Conservation (phyloP, 2,113 vertebrate genomes). For the Petaurus breviceps region DNA sequence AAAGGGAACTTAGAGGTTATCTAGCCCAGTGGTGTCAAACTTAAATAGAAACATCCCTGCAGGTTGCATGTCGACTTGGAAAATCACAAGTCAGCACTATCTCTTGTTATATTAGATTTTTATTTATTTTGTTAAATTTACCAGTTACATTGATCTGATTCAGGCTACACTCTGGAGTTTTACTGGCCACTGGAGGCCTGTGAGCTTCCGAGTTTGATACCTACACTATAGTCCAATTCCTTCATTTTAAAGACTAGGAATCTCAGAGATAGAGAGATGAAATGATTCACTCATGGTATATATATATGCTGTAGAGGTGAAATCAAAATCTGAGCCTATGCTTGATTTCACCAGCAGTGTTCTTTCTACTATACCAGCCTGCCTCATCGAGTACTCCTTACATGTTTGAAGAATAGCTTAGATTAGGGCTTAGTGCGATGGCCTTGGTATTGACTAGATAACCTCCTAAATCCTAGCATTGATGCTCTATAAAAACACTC, state of each 20-base stretch:
- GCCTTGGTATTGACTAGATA: not conserved
- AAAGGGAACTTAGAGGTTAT: not conserved
- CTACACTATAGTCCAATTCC: not conserved
- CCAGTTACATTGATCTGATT: not conserved
- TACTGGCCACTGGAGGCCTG: not conserved
- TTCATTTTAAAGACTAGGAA: not conserved
- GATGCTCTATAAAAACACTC: not conserved
- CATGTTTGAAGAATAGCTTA: conserved; percentile 59
- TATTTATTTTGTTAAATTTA: not conserved
- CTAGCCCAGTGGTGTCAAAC: not conserved
- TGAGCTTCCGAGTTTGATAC: not conserved
- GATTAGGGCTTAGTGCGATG: conserved; percentile 60
- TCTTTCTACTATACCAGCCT: not conserved
- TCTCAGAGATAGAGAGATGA: not conserved
- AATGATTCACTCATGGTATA: not conserved
- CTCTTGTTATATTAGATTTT: not conserved
- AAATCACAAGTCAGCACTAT: not conserved
- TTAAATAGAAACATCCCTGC: not conserved
- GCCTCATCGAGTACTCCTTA: not conserved
- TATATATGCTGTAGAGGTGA: not conserved
- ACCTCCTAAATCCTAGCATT: not conserved
- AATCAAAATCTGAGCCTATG: not conserved
- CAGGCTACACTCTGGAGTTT: not conserved
- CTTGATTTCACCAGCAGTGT: not conserved
- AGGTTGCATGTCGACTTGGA: not conserved